A percentile compares a stretch with the other conserved stretches of the same genome.
Conservation (phyloP, 2,888 invertebrate species). For the Agrochola macilenta region DNA sequence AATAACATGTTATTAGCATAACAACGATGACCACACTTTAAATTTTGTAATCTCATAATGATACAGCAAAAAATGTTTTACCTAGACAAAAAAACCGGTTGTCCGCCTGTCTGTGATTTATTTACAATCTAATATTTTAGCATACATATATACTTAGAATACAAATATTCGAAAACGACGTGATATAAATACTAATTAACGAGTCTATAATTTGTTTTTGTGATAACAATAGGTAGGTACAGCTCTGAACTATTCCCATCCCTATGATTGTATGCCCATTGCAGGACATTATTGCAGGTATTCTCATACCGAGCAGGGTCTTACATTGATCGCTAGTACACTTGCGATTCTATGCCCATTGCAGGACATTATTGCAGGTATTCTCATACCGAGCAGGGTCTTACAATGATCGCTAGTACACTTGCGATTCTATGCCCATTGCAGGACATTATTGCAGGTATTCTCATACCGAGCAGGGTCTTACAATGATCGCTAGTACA, state of each 20-base stretch:
- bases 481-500: not conserved
- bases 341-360: not conserved
- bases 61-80: constrained; percentile 12
- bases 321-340: not conserved
- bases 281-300: not conserved
- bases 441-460: not conserved
- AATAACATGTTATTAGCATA: constrained; percentile 28
- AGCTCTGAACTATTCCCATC: not conserved
- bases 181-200: constrained; percentile 2
- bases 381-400: not conserved
- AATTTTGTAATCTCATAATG: constrained; percentile 37
- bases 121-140: constrained; percentile 12
- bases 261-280: not conserved
- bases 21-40: constrained; percentile 34
- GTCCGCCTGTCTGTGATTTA: constrained; percentile 16
- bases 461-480: not conserved
- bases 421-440: not conserved
- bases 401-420: not conserved
- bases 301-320: not conserved
- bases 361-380: not conserved
- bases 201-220: not conserved
- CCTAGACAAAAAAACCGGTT: constrained; percentile 6
- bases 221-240: not conserved
- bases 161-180: constrained; percentile 1
- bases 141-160: constrained; percentile 18